Evolutionary conservation across 2,797 vertebrate genomes (phyloP).

Genomic region (Myotis planiceps): DNA sequence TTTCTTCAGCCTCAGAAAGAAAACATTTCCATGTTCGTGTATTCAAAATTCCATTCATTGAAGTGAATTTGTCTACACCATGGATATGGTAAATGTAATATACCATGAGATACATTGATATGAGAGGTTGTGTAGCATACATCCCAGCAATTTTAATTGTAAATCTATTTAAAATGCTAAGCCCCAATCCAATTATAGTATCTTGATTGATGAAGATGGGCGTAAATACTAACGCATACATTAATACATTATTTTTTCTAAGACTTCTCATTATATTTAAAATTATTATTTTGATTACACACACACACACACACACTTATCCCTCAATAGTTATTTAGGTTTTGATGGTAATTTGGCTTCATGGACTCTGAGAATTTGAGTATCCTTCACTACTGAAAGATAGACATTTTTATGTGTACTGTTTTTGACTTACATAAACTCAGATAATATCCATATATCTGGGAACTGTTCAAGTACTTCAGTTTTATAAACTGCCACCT

Average conservation of each 20-base stretch:
- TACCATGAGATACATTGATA: neutral
- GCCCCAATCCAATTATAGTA: neutral
- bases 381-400: neutral
- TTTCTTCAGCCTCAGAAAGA: neutral
- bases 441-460: neutral
- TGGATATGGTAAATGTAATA: neutral
- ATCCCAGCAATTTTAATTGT: neutral
- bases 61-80: neutral
- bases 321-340: neutral
- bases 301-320: neutral
- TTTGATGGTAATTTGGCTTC: neutral
- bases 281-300: neutral
- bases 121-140: neutral
- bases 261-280: neutral
- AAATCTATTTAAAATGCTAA: neutral
- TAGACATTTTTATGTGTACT: neutral
- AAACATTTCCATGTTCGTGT: neutral
- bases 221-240: neutral
- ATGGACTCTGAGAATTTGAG: neutral
- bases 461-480: neutral
- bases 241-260: neutral
- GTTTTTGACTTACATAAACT: neutral
- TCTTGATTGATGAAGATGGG: neutral
- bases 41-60: neutral
- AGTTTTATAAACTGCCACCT: neutral